These are phyloP conservation scores for Alviniconcha strummeri DNA, from an alignment of 2,888 invertebrate genomes.

Conservation along the genomic window DNA sequence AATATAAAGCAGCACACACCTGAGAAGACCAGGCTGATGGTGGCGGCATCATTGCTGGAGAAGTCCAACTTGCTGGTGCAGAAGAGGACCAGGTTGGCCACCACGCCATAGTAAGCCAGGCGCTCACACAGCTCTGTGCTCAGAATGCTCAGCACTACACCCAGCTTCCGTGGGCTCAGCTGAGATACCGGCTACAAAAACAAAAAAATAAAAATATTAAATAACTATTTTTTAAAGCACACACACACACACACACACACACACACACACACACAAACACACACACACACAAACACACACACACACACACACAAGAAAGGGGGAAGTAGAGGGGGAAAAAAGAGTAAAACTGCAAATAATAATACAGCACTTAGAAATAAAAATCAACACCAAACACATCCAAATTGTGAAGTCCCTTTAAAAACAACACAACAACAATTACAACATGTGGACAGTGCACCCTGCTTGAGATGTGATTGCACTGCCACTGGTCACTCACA, in stretches of 20 bases:
- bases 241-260: not conserved
- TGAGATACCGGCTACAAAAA: slow-evolving; percentile 14
- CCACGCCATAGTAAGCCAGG: slow-evolving; percentile 65
- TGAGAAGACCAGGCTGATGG: slow-evolving; percentile 59
- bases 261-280: not conserved
- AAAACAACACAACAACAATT: too few species aligned
- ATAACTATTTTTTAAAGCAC: not conserved
- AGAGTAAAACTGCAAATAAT: too few species aligned
- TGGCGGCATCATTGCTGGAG: slow-evolving; percentile 54
- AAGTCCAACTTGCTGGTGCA: slow-evolving; percentile 57
- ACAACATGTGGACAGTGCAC: too few species aligned
- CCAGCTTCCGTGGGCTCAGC: slow-evolving; percentile 38
- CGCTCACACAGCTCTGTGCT: slow-evolving; percentile 64
- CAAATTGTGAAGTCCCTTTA: too few species aligned
- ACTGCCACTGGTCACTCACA: too few species aligned
- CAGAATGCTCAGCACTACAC: slow-evolving; percentile 56
- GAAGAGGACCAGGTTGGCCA: slow-evolving; percentile 64
- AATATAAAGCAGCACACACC: slow-evolving; percentile 47
- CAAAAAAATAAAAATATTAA: not conserved
- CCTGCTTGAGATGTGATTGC: too few species aligned
- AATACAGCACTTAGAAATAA: too few species aligned
- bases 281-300: not conserved
- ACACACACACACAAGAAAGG: not conserved
- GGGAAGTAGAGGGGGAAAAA: too few species aligned
- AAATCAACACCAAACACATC: too few species aligned